phyloP scores from a whole-genome alignment of 2,888 invertebrate genomes.

The Neria commutata region DNA sequence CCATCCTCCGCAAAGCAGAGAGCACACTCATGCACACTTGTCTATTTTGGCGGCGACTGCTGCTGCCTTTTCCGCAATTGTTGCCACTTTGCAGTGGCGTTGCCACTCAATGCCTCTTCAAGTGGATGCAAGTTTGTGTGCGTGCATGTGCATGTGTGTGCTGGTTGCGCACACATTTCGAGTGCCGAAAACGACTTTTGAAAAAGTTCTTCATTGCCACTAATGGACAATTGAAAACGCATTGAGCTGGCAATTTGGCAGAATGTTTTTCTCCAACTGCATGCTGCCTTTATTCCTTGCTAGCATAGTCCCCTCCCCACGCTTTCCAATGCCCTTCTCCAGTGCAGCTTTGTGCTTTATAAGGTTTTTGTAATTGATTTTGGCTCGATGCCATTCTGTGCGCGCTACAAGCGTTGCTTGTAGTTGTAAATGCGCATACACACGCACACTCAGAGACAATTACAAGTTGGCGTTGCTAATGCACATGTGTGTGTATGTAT shows the following conservation, averaged over 20 bases:
- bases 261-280: slow-evolving; percentile 29
- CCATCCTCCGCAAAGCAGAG: neutral
- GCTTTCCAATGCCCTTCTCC: neutral
- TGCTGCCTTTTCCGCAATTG: neutral
- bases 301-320: neutral
- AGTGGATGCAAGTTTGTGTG: neutral
- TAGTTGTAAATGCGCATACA: slow-evolving; percentile 31
- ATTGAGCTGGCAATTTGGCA: slow-evolving; percentile 51
- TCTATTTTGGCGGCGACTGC: no score
- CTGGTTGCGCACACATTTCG: neutral
- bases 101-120: neutral
- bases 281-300: slow-evolving; percentile 17
- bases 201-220: slow-evolving; percentile 2
- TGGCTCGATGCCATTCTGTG: no score
- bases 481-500: neutral
- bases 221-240: slow-evolving; percentile 53
- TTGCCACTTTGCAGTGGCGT: neutral
- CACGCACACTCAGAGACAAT: neutral
- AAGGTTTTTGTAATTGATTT: slow-evolving; percentile 40
- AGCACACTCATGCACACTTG: no score
- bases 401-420: no score
- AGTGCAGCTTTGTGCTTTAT: neutral
- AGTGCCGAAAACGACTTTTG: neutral
- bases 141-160: no score
- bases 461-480: neutral